Percentiles rank a stretch among this genome's conserved stretches.
phyloP scores from a whole-genome alignment of 2,797 vertebrate genomes.

The Chaunax sp. region DNA sequence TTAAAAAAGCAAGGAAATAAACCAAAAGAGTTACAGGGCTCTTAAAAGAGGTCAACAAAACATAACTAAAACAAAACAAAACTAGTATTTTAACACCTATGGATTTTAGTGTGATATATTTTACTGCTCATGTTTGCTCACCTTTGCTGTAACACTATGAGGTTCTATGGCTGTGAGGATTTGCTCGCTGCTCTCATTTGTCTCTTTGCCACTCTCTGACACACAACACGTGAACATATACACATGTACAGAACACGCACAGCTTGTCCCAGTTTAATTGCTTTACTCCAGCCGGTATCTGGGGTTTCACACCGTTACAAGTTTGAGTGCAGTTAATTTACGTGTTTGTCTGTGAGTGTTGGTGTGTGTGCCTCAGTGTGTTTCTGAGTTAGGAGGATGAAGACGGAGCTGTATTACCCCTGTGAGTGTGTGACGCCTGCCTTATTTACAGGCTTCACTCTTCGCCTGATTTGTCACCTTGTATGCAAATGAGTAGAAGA shows the following conservation, averaged over 20 bases:
- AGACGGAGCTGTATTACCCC: constrained; percentile 25
- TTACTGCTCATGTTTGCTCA: background rate
- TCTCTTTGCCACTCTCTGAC: background rate
- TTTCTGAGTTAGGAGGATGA: constrained; percentile 26
- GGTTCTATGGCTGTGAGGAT: background rate
- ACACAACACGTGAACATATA: background rate
- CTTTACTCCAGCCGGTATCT: constrained; percentile 49
- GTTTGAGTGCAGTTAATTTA: constrained; percentile 41
- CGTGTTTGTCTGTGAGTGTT: constrained; percentile 28
- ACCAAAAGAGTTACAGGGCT: too few relatives aligned
- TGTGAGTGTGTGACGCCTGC: constrained; percentile 35
- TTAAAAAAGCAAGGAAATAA: too few relatives aligned
- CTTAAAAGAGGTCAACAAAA: too few relatives aligned
- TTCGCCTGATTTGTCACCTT: constrained; percentile 24
- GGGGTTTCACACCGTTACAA: constrained; percentile 44
- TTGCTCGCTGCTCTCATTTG: background rate
- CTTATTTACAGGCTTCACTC: constrained; percentile 37
- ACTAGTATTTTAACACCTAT: too few relatives aligned
- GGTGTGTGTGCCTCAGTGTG: constrained; percentile 9
- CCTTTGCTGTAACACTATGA: constrained; percentile 3
- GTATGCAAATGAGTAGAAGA: constrained; percentile 23
- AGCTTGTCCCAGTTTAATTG: constrained; percentile 38
- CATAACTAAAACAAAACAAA: too few relatives aligned
- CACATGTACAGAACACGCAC: background rate
- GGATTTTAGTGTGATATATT: background rate